Evolutionary conservation across 2,888 invertebrate genomes (phyloP).

Genomic region (Spodoptera exigua): DNA sequence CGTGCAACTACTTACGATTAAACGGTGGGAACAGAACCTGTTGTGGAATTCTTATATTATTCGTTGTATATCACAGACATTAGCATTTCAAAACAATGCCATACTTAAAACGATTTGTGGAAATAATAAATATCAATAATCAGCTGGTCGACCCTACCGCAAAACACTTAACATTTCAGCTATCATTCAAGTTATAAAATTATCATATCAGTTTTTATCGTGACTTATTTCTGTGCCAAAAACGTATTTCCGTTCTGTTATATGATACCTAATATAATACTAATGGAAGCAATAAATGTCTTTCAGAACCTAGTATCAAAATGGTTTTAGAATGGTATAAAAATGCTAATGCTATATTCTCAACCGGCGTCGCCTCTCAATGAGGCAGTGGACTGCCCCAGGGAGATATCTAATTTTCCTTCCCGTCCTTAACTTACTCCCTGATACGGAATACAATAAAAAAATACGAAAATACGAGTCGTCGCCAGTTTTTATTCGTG

Average conservation of each 20-base stretch:
- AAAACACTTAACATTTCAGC: no score
- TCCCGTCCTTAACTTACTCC: conserved; percentile 43
- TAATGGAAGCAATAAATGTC: conserved; percentile 11
- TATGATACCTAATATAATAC: conserved; percentile 15
- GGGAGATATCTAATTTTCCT: conserved; percentile 55
- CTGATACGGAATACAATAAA: conserved; percentile 59
- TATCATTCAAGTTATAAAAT: no score
- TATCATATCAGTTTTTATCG: no score
- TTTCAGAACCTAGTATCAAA: conserved; percentile 6
- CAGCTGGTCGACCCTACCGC: no score
- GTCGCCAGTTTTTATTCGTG: conserved; percentile 66
- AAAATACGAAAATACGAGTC: conserved; percentile 46
- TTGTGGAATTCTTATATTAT: conserved; percentile 35
- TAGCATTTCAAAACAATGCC: not conserved
- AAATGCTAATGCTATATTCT: conserved; percentile 39
- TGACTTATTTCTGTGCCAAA: no score
- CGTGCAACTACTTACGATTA: conserved; percentile 47
- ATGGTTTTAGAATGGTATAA: conserved; percentile 30
- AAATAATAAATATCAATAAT: not conserved
- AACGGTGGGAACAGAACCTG: conserved; percentile 57
- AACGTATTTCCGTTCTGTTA: not conserved
- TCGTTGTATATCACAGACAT: not conserved
- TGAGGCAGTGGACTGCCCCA: conserved; percentile 37
- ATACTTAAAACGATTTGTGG: no score
- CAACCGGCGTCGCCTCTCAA: conserved; percentile 32